A percentile compares a stretch with the other conserved stretches of the same genome.
These are phyloP conservation scores for Ceratina australensis DNA, from an alignment of 1,140 invertebrate genomes.

Conservation along the genomic window DNA sequence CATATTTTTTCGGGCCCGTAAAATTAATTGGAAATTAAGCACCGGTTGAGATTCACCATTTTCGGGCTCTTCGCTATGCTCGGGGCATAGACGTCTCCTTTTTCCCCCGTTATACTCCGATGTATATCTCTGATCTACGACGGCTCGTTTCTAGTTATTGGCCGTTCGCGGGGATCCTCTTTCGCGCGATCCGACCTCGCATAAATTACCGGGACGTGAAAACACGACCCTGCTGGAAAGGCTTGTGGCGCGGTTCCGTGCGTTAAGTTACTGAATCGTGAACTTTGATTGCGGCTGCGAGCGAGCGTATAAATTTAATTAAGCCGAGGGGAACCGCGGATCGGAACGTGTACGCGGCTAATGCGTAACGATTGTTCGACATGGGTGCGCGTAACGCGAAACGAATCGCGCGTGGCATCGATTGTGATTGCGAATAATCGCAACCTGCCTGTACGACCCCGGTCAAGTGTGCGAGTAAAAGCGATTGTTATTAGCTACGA, in stretches of 20 bases:
- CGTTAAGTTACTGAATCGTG: not conserved
- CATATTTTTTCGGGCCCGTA: conserved; percentile 57
- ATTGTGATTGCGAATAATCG: not conserved
- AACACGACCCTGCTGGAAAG: not conserved
- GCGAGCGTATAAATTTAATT: conserved; percentile 32
- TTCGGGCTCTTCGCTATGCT: conserved; percentile 40
- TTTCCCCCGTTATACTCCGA: not conserved
- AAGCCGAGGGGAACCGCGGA: not conserved
- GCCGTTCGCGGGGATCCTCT: conserved; percentile 26
- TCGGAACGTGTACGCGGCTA: too few relatives aligned
- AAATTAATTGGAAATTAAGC: conserved; percentile 71
- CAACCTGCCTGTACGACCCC: not conserved
- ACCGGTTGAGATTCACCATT: conserved; percentile 26
- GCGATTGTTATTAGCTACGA: not conserved
- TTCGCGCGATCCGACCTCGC: not conserved
- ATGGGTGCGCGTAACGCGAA: not conserved
- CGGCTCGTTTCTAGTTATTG: conserved; percentile 49
- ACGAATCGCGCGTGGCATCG: not conserved
- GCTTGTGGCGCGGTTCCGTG: not conserved
- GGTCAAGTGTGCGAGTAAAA: not conserved
- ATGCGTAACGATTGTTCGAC: conserved; percentile 16
- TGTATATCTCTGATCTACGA: conserved; percentile 51
- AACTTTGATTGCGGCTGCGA: not conserved
- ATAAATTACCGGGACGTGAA: conserved; percentile 37
- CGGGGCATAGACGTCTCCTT: not conserved